Base-by-base conservation (phyloP, 2,888 invertebrate genomes). In the Thecocarcelia acutangulata region DNA sequence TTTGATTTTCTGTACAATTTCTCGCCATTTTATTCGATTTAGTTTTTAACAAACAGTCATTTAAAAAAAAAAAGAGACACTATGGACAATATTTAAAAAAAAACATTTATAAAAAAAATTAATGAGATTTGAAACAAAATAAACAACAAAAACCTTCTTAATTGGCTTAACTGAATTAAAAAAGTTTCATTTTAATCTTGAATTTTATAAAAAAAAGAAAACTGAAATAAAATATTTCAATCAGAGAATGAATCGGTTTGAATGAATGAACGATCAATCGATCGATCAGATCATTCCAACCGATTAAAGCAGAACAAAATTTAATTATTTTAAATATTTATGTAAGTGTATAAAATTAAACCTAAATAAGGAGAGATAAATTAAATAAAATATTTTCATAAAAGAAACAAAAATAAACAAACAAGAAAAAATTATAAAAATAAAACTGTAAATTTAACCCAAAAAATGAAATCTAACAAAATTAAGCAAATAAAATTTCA, bases 301-400 rank as follows among this genome's bases (percentile, higher is more conserved):
- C 11, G 28, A 4, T 5, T 24, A 3, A 33, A 5, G 9, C 33
- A 28, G 33, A 63, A 33, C 33, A 8, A 68, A 37, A 17, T 19
- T 75, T 56, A 63, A 68, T 56, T 56, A 80, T 70, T 68, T 70
- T 46, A 40, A 78, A 64, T 52, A 59, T 69, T n/a, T 44, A 42
- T 59, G 9, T 59, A 81, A 77, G 73, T 81, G 81, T 76, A 77
- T 37, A 80, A 69, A 75, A 58, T 11, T 69, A 68, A 63, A 28
- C 21, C 21, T 50, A 56, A 69, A 46, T 40, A 56, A 75, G 70
- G 52, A 75, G 69, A 80, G 74, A 70, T 56, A 64, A 80, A 70
- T 58, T 56, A 66, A 82, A 79, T 74, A 33, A 74, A 80, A 66
- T 61, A 82, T 80, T 77, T 84, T 80, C 80, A 79, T 81, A 83